Conservation (phyloP, 2,888 invertebrate species). For the Platycheirus albimanus region DNA sequence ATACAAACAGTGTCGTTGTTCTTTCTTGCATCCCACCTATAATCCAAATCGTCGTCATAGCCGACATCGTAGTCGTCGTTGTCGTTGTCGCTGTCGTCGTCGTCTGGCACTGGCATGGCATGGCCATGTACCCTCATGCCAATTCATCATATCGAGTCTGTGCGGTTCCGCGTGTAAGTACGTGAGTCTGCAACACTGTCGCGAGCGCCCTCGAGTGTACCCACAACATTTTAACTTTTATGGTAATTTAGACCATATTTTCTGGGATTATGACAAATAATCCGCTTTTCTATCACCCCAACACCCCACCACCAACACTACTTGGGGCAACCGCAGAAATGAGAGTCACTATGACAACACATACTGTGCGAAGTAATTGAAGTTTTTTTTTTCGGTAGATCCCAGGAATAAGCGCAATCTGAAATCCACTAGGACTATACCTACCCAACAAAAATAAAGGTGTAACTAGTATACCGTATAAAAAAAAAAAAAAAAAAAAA, state of each 20-base stretch:
- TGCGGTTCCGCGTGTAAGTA: conserved; percentile 18
- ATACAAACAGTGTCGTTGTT: conserved; percentile 44
- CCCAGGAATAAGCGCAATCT: conserved; percentile 11
- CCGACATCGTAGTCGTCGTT: neutral
- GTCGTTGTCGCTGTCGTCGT: neutral
- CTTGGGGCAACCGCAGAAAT: conserved; percentile 6
- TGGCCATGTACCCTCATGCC: conserved; percentile 44
- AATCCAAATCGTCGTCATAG: conserved; percentile 24
- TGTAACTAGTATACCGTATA: conserved; percentile 36
- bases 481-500: no score
- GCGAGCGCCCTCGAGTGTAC: conserved; percentile 5
- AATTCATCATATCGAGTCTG: conserved; percentile 42
- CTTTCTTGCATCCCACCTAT: conserved; percentile 64
- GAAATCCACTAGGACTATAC: neutral
- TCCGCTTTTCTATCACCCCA: conserved; percentile 57
- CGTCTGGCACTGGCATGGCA: no score
- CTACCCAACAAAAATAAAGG: conserved; percentile 34
- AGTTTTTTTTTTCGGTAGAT: no score
- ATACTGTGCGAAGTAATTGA: conserved; percentile 39
- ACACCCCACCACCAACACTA: conserved; percentile 15
- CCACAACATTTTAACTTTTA: conserved; percentile 63
- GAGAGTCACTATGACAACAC: conserved; percentile 1
- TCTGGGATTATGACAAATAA: conserved; percentile 72
- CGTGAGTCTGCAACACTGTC: neutral
- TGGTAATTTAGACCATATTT: conserved; percentile 71